phyloP scores from a whole-genome alignment of 2,797 vertebrate genomes.

The Psittacula derbiana region DNA sequence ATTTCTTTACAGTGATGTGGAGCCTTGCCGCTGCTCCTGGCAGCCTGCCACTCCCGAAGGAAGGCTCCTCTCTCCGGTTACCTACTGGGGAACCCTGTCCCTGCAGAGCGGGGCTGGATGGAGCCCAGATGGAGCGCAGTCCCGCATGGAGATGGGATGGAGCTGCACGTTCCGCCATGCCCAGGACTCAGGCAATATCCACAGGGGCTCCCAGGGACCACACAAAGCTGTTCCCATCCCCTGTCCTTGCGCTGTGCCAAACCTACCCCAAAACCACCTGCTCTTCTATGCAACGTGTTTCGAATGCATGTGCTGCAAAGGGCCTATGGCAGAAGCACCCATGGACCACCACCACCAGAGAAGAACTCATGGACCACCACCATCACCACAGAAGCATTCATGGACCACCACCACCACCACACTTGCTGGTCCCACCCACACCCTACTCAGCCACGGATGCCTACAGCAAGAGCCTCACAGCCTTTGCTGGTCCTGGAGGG shows the following conservation, averaged over 20 bases:
- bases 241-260: rapidly evolving
- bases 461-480: background rate
- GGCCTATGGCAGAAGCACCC: rapidly evolving
- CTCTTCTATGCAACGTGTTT: rapidly evolving
- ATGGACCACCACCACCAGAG: background rate
- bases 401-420: background rate
- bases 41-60: conserved; percentile 48
- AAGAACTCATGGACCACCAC: background rate
- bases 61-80: conserved; percentile 58
- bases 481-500: background rate
- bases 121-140: background rate
- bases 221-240: background rate
- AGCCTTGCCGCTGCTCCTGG: conserved; percentile 52
- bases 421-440: background rate
- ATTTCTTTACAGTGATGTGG: background rate
- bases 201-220: background rate
- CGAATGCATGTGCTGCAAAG: background rate
- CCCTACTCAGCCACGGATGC: rapidly evolving
- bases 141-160: rapidly evolving
- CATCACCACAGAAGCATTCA: background rate
- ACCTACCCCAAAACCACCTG: background rate
- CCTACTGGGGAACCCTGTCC: conserved; percentile 42
- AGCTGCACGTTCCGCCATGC: rapidly evolving
- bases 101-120: background rate
- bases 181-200: background rate